Percentiles rank a stretch among this genome's conserved stretches.
Evolutionary conservation across 1,140 invertebrate species (phyloP).

Genomic region (Caenorhabditis brenneri): DNA sequence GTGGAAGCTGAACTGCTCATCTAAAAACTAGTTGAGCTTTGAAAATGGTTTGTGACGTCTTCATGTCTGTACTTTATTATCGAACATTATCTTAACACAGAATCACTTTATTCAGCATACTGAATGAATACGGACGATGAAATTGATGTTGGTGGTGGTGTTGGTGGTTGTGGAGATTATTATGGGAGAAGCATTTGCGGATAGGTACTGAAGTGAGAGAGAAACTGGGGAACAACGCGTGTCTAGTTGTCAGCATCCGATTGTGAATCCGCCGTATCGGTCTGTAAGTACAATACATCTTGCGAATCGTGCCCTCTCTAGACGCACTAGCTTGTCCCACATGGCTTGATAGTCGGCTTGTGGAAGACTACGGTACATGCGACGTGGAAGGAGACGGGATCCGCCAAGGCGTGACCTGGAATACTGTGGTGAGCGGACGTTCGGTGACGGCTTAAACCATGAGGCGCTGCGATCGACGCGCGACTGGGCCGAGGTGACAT

Average conservation of each 20-base stretch:
- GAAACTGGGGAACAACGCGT: not conserved
- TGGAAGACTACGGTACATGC: conserved; percentile 31
- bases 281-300: not conserved
- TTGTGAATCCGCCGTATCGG: not conserved
- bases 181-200: not conserved
- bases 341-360: not conserved
- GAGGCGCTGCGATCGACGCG: conserved; percentile 29
- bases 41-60: no score
- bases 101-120: conserved; percentile 1
- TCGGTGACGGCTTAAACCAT: conserved; percentile 23
- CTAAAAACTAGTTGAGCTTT: no score
- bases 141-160: no score
- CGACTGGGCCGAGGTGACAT: not conserved
- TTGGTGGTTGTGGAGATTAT: no score
- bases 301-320: not conserved
- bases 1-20: no score
- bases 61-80: no score
- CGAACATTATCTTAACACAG: not conserved
- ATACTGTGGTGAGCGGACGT: conserved; percentile 7
- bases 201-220: not conserved
- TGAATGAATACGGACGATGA: not conserved
- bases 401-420: conserved; percentile 19
- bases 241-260: not conserved
- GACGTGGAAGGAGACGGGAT: conserved; percentile 8
- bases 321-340: not conserved